Conservation (phyloP, 1,140 invertebrate species). For the Coenobita brevimanus region DNA sequence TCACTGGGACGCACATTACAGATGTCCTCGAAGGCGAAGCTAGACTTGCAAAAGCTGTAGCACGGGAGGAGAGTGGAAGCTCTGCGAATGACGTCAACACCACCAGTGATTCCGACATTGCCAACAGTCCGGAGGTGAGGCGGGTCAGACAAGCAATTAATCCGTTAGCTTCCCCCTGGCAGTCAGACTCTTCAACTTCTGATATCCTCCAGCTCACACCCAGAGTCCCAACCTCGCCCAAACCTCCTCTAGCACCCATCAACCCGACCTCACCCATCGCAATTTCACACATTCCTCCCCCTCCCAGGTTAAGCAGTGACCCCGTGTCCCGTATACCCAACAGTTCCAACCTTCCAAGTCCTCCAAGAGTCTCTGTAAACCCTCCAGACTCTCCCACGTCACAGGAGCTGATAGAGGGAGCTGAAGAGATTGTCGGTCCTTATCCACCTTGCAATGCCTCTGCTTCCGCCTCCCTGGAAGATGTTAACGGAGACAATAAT, state of each 20-base stretch:
- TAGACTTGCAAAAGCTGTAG: not conserved
- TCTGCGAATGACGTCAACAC: not conserved
- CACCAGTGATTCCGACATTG: constrained; percentile 39
- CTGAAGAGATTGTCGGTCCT: no score
- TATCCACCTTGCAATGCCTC: no score
- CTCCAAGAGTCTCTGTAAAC: no score
- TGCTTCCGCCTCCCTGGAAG: no score
- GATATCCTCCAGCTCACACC: constrained; percentile 8
- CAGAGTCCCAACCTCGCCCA: not conserved
- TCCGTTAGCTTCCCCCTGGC: not conserved
- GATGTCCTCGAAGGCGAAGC: constrained; percentile 13
- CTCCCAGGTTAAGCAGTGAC: no score
- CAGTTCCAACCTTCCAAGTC: no score
- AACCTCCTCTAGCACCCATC: not conserved
- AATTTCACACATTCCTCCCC: no score
- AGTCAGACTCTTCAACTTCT: not conserved
- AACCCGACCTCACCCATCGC: no score
- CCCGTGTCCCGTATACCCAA: no score
- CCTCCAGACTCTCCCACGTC: no score
- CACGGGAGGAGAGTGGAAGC: not conserved
- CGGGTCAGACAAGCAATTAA: not conserved
- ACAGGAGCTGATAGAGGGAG: no score
- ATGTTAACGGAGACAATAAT: no score
- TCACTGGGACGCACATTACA: constrained; percentile 22
- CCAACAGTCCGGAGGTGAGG: constrained; percentile 13